phyloP scores from a whole-genome alignment of 2,113 vertebrate genomes.

The Brienomyrus brachyistius region DNA sequence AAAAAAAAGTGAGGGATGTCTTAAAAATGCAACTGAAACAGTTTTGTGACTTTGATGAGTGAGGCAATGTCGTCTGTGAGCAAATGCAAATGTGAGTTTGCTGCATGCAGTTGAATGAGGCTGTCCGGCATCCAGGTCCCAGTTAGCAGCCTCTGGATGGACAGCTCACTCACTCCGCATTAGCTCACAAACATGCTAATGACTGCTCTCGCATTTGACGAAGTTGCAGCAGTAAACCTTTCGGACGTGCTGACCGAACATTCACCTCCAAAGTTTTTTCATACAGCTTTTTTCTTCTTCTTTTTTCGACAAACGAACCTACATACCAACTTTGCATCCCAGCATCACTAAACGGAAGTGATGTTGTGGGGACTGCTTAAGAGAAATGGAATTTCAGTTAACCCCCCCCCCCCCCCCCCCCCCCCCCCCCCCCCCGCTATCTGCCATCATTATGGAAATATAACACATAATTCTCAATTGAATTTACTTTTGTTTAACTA shows the following conservation, averaged over 20 bases:
- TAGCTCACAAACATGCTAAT: conserved; percentile 40
- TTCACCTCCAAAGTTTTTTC: conserved; percentile 56
- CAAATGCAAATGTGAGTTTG: neutral
- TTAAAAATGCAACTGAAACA: neutral
- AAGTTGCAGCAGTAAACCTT: conserved; percentile 29
- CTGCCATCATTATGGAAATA: conserved; percentile 51
- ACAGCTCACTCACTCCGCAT: conserved; percentile 58
- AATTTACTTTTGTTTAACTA: conserved; percentile 56
- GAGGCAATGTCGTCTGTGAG: conserved; percentile 23
- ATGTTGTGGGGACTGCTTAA: conserved; percentile 32
- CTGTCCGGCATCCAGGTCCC: neutral
- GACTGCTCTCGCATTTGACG: conserved; percentile 44
- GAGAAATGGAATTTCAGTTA: conserved; percentile 44
- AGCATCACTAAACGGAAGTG: conserved; percentile 33
- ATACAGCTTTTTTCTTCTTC: conserved; percentile 39
- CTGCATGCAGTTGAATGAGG: neutral
- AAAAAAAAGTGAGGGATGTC: neutral
- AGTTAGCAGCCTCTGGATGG: conserved; percentile 42
- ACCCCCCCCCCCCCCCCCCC: neutral
- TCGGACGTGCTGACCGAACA: conserved; percentile 60
- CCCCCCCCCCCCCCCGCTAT: conserved; percentile 1
- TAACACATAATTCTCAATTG: conserved; percentile 44
- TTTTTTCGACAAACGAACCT: conserved; percentile 49
- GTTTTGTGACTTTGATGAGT: neutral
- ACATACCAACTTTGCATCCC: conserved; percentile 44